Evolutionary conservation across 2,113 vertebrate species (phyloP), one percentile per base, ranked within the genome.

Genomic region (Irena cyanogastra): DNA sequence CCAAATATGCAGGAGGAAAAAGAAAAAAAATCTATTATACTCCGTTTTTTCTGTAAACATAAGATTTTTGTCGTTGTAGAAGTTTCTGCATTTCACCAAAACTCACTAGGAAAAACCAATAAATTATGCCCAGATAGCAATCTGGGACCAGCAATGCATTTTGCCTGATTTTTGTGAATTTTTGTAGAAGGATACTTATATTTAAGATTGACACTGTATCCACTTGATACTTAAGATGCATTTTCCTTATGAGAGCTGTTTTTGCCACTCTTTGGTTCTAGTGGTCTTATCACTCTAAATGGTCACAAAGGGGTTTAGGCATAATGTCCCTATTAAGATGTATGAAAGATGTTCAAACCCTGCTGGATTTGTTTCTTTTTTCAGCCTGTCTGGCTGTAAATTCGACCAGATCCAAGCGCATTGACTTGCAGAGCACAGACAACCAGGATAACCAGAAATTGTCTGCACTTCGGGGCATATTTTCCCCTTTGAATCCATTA

Each of bases 1-100:
- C 91, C 94, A 88, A 95, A 83, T 42, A 93, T 79, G 68, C 69
- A 87, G 66, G 31, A 84, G 80, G 37, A 90, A 87, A 79, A 93
- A 74, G 7, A 13, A 19, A 70, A 83, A 90, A 82, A 47, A 7
- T 27, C 44, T 79, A 69, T 47, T 90, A 50, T 83, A 83, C 65
- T 93, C 30, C 1, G 7, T 66, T 90, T 44, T 97, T 74, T 89
- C 70, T 91, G 81, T 83, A 91, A 89, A 86, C 22, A 16, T 21
- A 70, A 65, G 24, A 70, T 41, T 70, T 22, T 63, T 52, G 14
- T 87, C 28, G 53, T 84, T 70, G 18, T 49, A 52, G 18, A 89
- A 89, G 5, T 59, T 75, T 89, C 70, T 81, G 6, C 37, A 74
- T 83, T 87, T 90, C 11, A n/a, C 66, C 47, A 86, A 86, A 96